phyloP scores from a whole-genome alignment of 1,140 invertebrate genomes.

The Belonocnema kinseyi region DNA sequence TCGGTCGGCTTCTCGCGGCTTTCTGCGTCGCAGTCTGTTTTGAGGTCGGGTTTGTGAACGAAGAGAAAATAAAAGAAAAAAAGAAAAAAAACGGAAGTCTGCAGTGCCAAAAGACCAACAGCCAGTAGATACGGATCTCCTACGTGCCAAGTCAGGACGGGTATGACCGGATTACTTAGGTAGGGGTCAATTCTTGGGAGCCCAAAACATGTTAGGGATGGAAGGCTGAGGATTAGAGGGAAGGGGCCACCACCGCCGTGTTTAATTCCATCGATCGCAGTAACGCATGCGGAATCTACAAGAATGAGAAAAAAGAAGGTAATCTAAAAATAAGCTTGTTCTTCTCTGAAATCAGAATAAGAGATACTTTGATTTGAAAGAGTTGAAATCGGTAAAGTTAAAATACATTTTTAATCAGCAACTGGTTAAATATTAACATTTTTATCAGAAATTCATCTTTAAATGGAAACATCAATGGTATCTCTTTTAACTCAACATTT shows the following conservation, averaged over 20 bases:
- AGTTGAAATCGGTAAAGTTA: too few species aligned
- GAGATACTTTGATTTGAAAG: background rate
- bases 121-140: constrained; percentile 58
- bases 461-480: background rate
- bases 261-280: constrained; percentile 76
- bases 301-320: constrained; percentile 68
- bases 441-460: background rate
- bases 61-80: constrained; percentile 61
- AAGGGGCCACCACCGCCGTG: constrained; percentile 71
- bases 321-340: constrained; percentile 55
- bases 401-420: too few species aligned
- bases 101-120: constrained; percentile 59
- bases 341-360: constrained; percentile 26
- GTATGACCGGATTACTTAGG: constrained; percentile 29
- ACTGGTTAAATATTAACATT: background rate
- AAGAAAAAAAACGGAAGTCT: constrained; percentile 56
- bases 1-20: constrained; percentile 63
- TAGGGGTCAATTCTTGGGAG: background rate
- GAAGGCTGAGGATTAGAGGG: constrained; percentile 45
- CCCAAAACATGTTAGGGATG: background rate
- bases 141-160: constrained; percentile 58
- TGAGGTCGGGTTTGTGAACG: constrained; percentile 64
- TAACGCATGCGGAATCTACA: constrained; percentile 77
- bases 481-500: background rate
- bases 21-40: constrained; percentile 73